These are phyloP conservation scores for Phainopepla nitens DNA, from an alignment of 2,113 vertebrate genomes.

Conservation along the genomic window DNA sequence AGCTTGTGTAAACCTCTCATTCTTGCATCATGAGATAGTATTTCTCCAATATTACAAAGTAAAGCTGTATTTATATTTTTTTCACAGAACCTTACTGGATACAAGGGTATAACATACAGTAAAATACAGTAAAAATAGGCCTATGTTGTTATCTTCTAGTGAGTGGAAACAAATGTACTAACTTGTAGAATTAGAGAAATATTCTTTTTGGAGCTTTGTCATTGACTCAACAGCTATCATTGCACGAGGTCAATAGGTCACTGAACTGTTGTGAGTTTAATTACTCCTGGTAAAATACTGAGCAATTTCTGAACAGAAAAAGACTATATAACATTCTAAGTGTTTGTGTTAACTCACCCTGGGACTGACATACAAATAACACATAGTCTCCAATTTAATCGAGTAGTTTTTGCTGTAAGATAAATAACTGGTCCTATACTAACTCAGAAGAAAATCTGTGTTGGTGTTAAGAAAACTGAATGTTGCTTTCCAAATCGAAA, in stretches of 20 bases:
- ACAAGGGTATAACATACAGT: not conserved
- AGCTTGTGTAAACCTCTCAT: not conserved
- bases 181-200: not conserved
- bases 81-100: not conserved
- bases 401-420: not conserved
- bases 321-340: not conserved
- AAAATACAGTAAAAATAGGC: not conserved
- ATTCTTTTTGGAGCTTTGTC: not conserved
- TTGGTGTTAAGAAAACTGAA: not conserved
- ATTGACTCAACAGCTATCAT: not conserved
- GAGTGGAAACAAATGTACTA: not conserved
- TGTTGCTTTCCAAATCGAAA: not conserved
- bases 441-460: not conserved
- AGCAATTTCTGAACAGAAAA: not conserved
- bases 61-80: not conserved
- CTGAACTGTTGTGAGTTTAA: not conserved
- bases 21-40: not conserved
- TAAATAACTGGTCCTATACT: not conserved
- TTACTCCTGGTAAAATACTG: not conserved
- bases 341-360: rapidly evolving
- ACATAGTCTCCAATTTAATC: not conserved
- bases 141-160: not conserved
- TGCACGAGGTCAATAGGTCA: not conserved
- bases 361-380: not conserved
- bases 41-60: not conserved